Percentiles rank a stretch among this genome's conserved stretches.
These are phyloP conservation scores for Acrobasis suavella DNA, from an alignment of 2,888 invertebrate genomes.

Conservation along the genomic window DNA sequence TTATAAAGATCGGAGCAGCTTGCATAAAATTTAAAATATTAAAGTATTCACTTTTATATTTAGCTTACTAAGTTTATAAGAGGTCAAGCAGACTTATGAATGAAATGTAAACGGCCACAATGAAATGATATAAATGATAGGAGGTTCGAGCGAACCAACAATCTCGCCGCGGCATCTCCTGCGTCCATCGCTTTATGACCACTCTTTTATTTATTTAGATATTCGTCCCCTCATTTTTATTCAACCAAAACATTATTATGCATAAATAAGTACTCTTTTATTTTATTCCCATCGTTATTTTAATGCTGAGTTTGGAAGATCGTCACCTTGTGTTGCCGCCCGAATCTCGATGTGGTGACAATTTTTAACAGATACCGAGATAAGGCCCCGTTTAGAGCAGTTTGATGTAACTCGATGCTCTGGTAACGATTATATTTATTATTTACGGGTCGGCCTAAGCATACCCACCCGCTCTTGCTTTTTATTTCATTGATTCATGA, in stretches of 20 bases:
- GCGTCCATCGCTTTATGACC: constrained; percentile 64
- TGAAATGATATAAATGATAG: constrained; percentile 78
- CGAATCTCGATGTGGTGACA: constrained; percentile 68
- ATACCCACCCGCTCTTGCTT: neutral
- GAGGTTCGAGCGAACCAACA: constrained; percentile 51
- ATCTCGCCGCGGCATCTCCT: constrained; percentile 75
- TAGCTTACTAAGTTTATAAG: constrained; percentile 44
- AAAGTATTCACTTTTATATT: no score
- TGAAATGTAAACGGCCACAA: constrained; percentile 79
- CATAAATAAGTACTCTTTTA: constrained; percentile 76
- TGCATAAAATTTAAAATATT: no score
- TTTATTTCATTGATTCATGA: constrained; percentile 11
- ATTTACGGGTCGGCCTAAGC: constrained; percentile 49
- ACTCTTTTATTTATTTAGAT: constrained; percentile 74
- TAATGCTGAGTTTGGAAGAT: constrained; percentile 66
- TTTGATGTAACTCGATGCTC: constrained; percentile 72
- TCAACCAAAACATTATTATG: constrained; percentile 74
- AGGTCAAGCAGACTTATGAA: constrained; percentile 68
- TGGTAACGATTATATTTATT: constrained; percentile 59
- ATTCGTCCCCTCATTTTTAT: constrained; percentile 77
- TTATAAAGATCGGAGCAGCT: no score
- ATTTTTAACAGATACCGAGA: constrained; percentile 74
- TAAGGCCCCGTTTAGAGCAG: constrained; percentile 68
- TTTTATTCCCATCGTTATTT: constrained; percentile 77
- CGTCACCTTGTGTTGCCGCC: constrained; percentile 66